phyloP scores from a whole-genome alignment of 2,888 invertebrate species.

The Andrena hattorfiana region DNA sequence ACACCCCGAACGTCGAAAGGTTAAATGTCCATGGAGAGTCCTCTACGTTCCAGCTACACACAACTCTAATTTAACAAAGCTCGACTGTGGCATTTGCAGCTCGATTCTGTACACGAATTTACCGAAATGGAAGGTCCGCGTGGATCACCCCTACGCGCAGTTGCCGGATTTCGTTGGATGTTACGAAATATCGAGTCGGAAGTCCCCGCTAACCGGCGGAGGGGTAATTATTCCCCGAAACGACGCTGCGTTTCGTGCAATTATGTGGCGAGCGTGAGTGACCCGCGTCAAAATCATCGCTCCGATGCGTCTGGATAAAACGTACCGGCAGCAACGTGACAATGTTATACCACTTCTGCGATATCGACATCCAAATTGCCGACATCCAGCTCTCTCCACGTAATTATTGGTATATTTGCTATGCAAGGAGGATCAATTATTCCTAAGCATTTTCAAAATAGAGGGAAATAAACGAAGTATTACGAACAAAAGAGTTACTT shows the following conservation, averaged over 20 bases:
- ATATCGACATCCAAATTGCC: slow-evolving; percentile 41
- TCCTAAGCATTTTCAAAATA: too few species aligned
- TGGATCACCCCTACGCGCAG: background rate
- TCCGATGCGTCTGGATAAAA: slow-evolving; percentile 51
- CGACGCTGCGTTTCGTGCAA: slow-evolving; percentile 54
- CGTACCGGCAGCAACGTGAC: slow-evolving; percentile 43
- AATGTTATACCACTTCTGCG: slow-evolving; percentile 54
- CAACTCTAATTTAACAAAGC: slow-evolving; percentile 32
- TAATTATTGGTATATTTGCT: background rate
- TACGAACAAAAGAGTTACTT: too few species aligned
- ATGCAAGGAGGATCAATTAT: background rate
- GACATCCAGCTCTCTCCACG: slow-evolving; percentile 23
- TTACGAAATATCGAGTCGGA: slow-evolving; percentile 59
- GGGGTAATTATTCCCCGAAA: slow-evolving; percentile 59
- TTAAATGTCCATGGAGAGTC: slow-evolving; percentile 6
- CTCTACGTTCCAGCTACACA: background rate
- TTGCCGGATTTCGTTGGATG: slow-evolving; percentile 36
- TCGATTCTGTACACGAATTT: slow-evolving; percentile 3
- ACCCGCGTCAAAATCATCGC: slow-evolving; percentile 52
- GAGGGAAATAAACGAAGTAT: too few species aligned
- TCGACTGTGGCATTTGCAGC: background rate
- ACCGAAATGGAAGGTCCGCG: slow-evolving; percentile 2
- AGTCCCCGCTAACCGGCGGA: slow-evolving; percentile 47
- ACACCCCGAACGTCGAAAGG: background rate
- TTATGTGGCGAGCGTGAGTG: slow-evolving; percentile 37